Percentiles rank a stretch among this genome's conserved stretches.
Conservation (phyloP, 64 coral and sea anemone species). For the Stylophora pistillata region DNA sequence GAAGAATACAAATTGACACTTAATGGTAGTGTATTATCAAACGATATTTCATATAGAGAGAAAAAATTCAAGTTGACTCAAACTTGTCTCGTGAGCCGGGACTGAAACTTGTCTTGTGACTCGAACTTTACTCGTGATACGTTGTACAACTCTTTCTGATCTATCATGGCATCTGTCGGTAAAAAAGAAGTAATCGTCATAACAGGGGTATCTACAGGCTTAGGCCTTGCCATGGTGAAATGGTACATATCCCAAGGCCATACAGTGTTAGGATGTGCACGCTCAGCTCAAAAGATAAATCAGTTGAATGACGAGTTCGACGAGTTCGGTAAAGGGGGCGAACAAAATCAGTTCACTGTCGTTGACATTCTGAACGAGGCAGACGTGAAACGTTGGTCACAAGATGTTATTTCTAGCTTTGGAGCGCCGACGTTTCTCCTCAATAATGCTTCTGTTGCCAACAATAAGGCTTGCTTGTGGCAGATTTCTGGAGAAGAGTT, state of each 20-base stretch:
- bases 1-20: too few species aligned
- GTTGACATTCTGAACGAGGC: slow-evolving; percentile 38
- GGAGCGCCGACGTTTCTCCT: slow-evolving; percentile 64
- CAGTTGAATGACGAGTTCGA: slow-evolving; percentile 59
- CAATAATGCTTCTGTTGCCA: slow-evolving; percentile 45
- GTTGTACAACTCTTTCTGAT: too few species aligned
- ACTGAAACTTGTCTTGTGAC: too few species aligned
- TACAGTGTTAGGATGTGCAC: slow-evolving; percentile 66
- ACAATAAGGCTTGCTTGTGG: slow-evolving; percentile 43
- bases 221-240: slow-evolving; percentile 66
- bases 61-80: too few species aligned
- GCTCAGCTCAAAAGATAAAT: slow-evolving; percentile 47
- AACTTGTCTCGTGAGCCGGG: too few species aligned
- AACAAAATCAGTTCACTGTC: slow-evolving; percentile 47
- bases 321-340: slow-evolving; percentile 21
- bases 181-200: slow-evolving; percentile 28
- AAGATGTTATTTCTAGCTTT: slow-evolving; percentile 27
- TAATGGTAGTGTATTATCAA: too few species aligned
- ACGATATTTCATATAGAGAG: too few species aligned
- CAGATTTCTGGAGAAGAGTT: slow-evolving; percentile 64
- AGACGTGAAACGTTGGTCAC: slow-evolving; percentile 49
- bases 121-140: too few species aligned
- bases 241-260: slow-evolving; percentile 66
- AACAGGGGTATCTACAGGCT: slow-evolving; percentile 67
- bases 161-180: too few species aligned